These are phyloP conservation scores for Zingel zingel DNA, from an alignment of 2,113 vertebrate species.

Conservation along the genomic window DNA sequence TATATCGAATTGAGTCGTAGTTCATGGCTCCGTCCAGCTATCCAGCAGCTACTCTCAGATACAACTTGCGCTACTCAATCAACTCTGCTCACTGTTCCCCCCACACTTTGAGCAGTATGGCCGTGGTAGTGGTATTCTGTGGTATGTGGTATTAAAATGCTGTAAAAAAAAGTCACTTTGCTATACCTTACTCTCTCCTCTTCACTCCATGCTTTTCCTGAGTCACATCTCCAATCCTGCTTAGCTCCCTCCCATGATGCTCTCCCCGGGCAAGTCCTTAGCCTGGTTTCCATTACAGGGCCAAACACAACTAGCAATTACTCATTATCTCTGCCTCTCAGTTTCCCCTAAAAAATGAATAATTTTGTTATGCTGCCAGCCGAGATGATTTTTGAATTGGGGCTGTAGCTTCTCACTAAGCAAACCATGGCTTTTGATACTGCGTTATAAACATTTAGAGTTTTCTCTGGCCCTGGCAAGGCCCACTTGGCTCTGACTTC, in stretches of 20 bases:
- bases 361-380: constrained; percentile 37
- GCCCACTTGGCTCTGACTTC: constrained; percentile 36
- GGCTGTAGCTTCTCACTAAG: constrained; percentile 36
- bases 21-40: too few species aligned
- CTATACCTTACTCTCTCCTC: not conserved
- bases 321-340: constrained; percentile 56
- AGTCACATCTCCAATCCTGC: constrained; percentile 14
- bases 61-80: too few species aligned
- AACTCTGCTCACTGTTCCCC: too few species aligned
- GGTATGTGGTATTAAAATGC: not conserved
- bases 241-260: constrained; percentile 21
- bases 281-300: constrained; percentile 58
- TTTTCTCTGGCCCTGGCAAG: constrained; percentile 45
- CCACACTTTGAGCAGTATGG: not conserved
- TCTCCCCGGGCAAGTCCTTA: constrained; percentile 37
- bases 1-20: too few species aligned
- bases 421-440: constrained; percentile 46
- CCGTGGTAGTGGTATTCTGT: not conserved
- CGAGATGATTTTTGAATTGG: constrained; percentile 49
- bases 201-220: not conserved
- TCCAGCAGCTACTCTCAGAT: too few species aligned
- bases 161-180: not conserved
- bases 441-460: constrained; percentile 46
- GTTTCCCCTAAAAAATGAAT: constrained; percentile 43
- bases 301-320: constrained; percentile 51